Percentiles rank a stretch among this genome's conserved stretches.
Conservation (phyloP, 2,797 vertebrate species). For the Spinibarbus caldwelli region DNA sequence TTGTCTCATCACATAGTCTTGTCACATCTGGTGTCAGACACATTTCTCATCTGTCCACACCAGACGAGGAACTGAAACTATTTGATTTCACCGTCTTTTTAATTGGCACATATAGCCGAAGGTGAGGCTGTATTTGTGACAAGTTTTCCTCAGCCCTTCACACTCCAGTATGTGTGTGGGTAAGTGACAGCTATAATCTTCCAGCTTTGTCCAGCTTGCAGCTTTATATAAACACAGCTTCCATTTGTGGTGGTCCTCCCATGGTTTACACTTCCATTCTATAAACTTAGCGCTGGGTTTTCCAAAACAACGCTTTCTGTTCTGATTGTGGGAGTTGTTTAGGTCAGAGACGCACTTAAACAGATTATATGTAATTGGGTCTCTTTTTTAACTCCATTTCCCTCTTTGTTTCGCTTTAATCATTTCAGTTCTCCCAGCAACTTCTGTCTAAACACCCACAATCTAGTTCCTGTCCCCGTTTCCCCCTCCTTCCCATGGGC, state of each 20-base stretch:
- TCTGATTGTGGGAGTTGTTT: conserved; percentile 64
- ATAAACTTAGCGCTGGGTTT: conserved; percentile 44
- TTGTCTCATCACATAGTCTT: not conserved
- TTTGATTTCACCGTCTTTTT: not conserved
- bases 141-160: conserved; percentile 16
- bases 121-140: not conserved
- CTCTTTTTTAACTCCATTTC: conserved; percentile 47
- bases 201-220: conserved; percentile 41
- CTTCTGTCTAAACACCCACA: conserved; percentile 63
- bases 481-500: conserved; percentile 65
- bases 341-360: conserved; percentile 60
- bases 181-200: conserved; percentile 51
- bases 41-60: not conserved
- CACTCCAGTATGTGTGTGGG: not conserved
- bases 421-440: conserved; percentile 58
- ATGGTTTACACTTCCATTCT: conserved; percentile 48
- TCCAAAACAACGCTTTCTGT: conserved; percentile 36
- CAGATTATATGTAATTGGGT: conserved; percentile 63
- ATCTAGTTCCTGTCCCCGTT: conserved; percentile 64
- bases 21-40: not conserved
- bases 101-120: not conserved
- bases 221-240: conserved; percentile 52
- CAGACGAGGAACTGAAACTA: not conserved
- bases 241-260: conserved; percentile 52
- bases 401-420: conserved; percentile 68